Conservation (phyloP, 1,140 invertebrate genomes). For the Drosophila obscura region DNA sequence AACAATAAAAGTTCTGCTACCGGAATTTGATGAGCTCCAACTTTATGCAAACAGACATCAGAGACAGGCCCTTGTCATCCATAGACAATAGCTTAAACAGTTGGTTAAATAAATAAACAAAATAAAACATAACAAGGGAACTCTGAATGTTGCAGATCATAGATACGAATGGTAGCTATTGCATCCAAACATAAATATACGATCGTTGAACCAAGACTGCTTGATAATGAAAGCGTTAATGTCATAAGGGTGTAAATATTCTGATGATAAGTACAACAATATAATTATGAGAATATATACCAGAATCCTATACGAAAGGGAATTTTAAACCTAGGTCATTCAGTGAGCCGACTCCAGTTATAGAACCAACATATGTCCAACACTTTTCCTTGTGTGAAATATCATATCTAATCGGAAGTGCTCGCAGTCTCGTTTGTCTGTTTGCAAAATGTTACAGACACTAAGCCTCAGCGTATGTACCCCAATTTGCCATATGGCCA, state of each 20-base stretch:
- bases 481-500: slow-evolving; percentile 39
- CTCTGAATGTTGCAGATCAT: too few relatives aligned
- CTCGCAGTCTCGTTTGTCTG: slow-evolving; percentile 7
- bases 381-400: neutral
- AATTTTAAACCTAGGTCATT: too few relatives aligned
- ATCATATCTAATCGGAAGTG: slow-evolving; percentile 22
- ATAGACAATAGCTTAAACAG: slow-evolving; percentile 49
- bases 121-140: slow-evolving; percentile 12
- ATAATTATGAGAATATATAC: too few relatives aligned
- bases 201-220: too few relatives aligned
- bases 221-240: too few relatives aligned
- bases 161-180: too few relatives aligned
- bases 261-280: too few relatives aligned
- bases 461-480: neutral
- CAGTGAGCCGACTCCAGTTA: too few relatives aligned
- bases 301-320: too few relatives aligned
- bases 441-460: slow-evolving; percentile 11
- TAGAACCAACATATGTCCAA: neutral
- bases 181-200: too few relatives aligned
- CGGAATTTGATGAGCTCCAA: slow-evolving; percentile 16
- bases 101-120: slow-evolving; percentile 32
- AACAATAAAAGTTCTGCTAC: neutral
- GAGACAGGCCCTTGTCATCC: slow-evolving; percentile 17
- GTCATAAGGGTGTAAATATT: too few relatives aligned
- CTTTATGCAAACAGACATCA: slow-evolving; percentile 50